phyloP scores from a whole-genome alignment of 1,140 invertebrate species.

The Drosophila kohkoa region DNA sequence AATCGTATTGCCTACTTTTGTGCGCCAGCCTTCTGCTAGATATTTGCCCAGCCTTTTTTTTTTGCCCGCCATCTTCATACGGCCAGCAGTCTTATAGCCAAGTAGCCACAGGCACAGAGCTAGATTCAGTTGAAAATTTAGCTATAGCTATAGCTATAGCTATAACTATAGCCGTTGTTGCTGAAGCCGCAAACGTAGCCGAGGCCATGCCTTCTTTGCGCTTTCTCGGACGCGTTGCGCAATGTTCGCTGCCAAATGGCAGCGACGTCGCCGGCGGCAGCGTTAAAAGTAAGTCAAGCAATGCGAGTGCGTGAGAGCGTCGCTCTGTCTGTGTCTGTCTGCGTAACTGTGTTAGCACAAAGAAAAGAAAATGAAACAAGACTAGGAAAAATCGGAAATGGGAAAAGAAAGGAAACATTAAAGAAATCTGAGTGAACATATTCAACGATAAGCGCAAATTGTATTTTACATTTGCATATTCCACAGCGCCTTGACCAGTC shows the following conservation, averaged over 20 bases:
- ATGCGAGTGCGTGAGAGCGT: slow-evolving; percentile 40
- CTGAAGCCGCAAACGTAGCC: slow-evolving; percentile 35
- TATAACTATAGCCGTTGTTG: slow-evolving; percentile 25
- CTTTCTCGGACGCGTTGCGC: slow-evolving; percentile 64
- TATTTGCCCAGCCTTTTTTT: slow-evolving; percentile 11
- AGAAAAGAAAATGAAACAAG: slow-evolving; percentile 9
- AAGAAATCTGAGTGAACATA: slow-evolving; percentile 13
- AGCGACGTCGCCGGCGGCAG: slow-evolving; percentile 60
- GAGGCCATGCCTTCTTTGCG: slow-evolving; percentile 35
- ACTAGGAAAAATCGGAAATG: slow-evolving; percentile 16
- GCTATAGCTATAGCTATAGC: slow-evolving; percentile 28
- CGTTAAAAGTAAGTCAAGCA: slow-evolving; percentile 64
- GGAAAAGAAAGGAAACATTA: background rate
- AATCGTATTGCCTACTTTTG: slow-evolving; percentile 69
- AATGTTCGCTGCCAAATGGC: slow-evolving; percentile 62
- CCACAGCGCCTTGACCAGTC: background rate
- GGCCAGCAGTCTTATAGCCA: slow-evolving; percentile 28
- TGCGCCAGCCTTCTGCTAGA: slow-evolving; percentile 54
- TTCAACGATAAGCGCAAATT: slow-evolving; percentile 27
- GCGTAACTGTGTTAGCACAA: slow-evolving; percentile 29
- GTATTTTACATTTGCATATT: slow-evolving; percentile 34
- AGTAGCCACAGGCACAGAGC: slow-evolving; percentile 46
- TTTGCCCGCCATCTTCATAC: slow-evolving; percentile 11
- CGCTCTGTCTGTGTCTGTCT: slow-evolving; percentile 13
- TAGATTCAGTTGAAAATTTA: slow-evolving; percentile 28